These are phyloP conservation scores for Xyrauchen texanus DNA, from an alignment of 2,113 vertebrate genomes.

Conservation along the genomic window DNA sequence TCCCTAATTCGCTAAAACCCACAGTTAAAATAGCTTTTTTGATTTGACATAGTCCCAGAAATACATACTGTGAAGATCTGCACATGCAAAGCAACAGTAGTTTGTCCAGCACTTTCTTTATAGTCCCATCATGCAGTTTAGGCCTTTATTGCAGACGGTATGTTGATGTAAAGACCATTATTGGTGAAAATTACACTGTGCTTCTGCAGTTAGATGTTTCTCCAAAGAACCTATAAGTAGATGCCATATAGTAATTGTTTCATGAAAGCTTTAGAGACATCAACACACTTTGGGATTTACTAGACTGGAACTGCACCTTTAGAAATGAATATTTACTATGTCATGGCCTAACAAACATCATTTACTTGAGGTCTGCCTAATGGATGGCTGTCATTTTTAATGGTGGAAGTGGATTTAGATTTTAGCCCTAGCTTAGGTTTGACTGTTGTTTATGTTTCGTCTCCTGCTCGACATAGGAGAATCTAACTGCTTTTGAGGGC, in stretches of 20 bases:
- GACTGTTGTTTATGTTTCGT: constrained; percentile 24
- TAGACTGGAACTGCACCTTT: constrained; percentile 22
- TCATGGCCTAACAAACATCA: constrained; percentile 25
- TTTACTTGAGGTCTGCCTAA: constrained; percentile 18
- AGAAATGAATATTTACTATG: constrained; percentile 32
- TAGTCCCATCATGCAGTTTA: too few species aligned
- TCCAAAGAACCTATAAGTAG: constrained; percentile 37
- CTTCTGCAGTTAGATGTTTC: constrained; percentile 35
- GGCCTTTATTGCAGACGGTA: neutral
- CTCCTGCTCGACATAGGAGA: constrained; percentile 7
- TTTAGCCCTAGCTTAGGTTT: constrained; percentile 8
- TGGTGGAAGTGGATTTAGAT: constrained; percentile 5
- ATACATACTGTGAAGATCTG: constrained; percentile 27
- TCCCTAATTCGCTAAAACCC: neutral
- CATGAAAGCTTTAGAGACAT: neutral
- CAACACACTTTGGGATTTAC: constrained; percentile 25
- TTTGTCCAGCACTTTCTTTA: neutral
- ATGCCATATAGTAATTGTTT: constrained; percentile 20
- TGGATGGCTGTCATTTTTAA: constrained; percentile 21
- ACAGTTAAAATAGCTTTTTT: neutral
- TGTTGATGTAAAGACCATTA: neutral
- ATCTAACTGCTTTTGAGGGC: constrained; percentile 37
- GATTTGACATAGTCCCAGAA: constrained; percentile 13
- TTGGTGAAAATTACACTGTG: constrained; percentile 39
- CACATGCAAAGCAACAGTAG: constrained; percentile 12